phyloP scores from a whole-genome alignment of 2,113 vertebrate species.

The Pagrus major region DNA sequence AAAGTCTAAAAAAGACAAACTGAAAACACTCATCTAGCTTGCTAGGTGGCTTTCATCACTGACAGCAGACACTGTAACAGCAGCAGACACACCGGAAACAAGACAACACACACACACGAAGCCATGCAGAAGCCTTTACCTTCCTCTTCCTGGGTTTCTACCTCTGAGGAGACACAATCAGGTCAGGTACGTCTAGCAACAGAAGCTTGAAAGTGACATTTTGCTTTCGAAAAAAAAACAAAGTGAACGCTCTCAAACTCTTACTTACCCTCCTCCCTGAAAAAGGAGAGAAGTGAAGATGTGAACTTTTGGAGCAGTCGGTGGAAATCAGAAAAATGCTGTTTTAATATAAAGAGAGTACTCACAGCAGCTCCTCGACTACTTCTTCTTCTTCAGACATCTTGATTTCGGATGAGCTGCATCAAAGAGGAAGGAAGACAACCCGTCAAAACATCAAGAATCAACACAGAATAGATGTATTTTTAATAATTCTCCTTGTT shows the following conservation, averaged over 20 bases:
- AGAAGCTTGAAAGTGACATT: constrained; percentile 15
- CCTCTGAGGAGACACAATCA: constrained; percentile 70
- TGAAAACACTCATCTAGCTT: constrained; percentile 12
- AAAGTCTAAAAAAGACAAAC: constrained; percentile 1
- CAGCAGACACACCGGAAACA: constrained; percentile 38
- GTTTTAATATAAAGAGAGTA: background rate
- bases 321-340: background rate
- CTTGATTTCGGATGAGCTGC: constrained; percentile 26
- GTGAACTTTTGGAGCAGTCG: too few species aligned
- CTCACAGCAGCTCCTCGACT: constrained; percentile 72
- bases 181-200: constrained; percentile 47
- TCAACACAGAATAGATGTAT: background rate
- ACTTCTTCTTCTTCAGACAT: constrained; percentile 71
- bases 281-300: constrained; percentile 12
- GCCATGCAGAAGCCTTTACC: constrained; percentile 57
- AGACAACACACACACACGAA: constrained; percentile 18
- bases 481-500: constrained; percentile 15
- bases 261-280: constrained; percentile 79
- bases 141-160: constrained; percentile 45
- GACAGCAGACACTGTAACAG: constrained; percentile 36
- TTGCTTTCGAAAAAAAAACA: constrained; percentile 13
- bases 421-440: constrained; percentile 16
- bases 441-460: background rate
- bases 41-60: constrained; percentile 39
- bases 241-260: constrained; percentile 7